Percentiles rank a stretch among this genome's conserved stretches.
phyloP scores from a whole-genome alignment of 2,888 invertebrate species.

The Pachycephus smyrnensis region DNA sequence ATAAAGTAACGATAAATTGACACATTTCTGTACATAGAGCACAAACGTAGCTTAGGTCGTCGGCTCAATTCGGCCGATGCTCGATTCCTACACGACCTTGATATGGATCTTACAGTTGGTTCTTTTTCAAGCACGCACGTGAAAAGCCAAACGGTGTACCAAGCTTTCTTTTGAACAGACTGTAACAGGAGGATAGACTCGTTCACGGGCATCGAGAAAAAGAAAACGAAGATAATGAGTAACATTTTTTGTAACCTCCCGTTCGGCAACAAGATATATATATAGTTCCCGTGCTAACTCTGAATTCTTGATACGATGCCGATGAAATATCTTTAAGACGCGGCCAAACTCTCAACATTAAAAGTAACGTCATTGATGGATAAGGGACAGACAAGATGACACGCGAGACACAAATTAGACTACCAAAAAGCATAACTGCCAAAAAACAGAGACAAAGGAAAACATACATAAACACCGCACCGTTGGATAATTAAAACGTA shows the following conservation, averaged over 20 bases:
- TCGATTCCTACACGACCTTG: conserved; percentile 5
- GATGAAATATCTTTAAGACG: not conserved
- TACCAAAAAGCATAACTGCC: conserved; percentile 2
- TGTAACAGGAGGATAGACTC: not conserved
- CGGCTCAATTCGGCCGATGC: conserved; percentile 24
- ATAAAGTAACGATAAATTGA: conserved; percentile 34
- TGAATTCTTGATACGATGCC: not conserved
- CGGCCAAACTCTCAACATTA: not conserved
- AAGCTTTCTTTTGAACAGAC: not conserved
- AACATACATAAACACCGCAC: not conserved
- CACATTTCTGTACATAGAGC: conserved; percentile 58
- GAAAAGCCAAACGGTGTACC: not conserved
- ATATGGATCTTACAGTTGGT: not conserved
- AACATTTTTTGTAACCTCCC: not conserved
- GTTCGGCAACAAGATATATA: not conserved
- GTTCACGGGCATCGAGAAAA: not conserved
- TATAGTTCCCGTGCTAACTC: not conserved
- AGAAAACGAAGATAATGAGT: not conserved
- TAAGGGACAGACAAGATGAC: not conserved
- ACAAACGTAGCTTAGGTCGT: conserved; percentile 51
- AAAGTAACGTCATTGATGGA: not conserved
- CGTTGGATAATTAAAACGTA: not conserved
- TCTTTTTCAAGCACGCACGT: not conserved
- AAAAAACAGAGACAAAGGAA: not conserved
- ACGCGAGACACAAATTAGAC: not conserved